Conservation (phyloP, 2,113 vertebrate species). For the Vulpes ferrilata region DNA sequence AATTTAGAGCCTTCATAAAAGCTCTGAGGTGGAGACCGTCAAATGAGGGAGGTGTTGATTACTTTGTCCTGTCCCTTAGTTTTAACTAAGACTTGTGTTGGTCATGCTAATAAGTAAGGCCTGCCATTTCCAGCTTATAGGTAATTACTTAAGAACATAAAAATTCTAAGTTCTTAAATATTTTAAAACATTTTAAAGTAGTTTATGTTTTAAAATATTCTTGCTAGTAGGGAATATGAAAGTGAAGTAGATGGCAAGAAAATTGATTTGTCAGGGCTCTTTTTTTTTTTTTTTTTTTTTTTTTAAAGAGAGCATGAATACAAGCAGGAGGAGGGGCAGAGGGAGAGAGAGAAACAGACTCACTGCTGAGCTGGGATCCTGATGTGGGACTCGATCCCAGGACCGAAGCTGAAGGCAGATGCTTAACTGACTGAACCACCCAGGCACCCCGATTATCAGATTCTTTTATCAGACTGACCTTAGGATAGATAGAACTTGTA, state of each 20-base stretch:
- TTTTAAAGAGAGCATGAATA: no score
- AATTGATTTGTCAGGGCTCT: neutral
- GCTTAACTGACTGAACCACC: no score
- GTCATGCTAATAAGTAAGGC: neutral
- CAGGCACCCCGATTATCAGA: neutral
- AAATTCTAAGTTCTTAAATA: neutral
- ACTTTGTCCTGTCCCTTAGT: neutral
- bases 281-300: no score
- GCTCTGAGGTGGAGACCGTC: neutral
- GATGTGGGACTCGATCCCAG: no score
- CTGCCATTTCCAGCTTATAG: neutral
- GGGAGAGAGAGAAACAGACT: no score
- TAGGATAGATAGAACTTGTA: neutral
- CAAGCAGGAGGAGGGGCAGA: no score
- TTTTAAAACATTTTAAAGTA: neutral
- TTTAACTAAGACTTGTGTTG: neutral
- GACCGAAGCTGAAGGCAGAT: no score
- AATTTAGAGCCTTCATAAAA: neutral
- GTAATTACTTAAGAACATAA: neutral
- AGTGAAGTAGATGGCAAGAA: neutral
- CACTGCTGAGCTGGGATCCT: no score
- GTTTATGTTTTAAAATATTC: constrained; percentile 36
- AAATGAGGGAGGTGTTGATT: neutral
- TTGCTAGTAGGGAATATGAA: neutral
- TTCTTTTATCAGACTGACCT: neutral